Conservation (phyloP, 2,113 vertebrate species). For the Raphicerus campestris region DNA sequence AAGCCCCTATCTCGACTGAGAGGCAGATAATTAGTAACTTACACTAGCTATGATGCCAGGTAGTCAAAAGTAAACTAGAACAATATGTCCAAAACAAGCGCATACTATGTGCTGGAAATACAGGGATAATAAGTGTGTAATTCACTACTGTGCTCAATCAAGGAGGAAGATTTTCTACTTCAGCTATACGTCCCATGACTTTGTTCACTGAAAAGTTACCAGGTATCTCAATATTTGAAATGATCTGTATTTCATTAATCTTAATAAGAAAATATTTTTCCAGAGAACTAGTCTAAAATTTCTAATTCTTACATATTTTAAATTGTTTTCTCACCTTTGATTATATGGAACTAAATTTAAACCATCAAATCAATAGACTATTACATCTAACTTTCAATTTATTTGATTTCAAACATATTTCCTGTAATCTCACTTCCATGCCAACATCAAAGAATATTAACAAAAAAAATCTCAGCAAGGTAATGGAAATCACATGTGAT, state of each 20-base stretch:
- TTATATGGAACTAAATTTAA: conserved; percentile 20
- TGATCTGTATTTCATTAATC: neutral
- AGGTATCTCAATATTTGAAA: neutral
- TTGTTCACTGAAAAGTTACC: neutral
- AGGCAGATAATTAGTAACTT: neutral
- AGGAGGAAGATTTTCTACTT: neutral
- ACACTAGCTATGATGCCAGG: neutral
- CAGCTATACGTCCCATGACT: neutral
- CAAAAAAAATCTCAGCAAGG: conserved; percentile 15
- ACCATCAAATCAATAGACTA: conserved; percentile 19
- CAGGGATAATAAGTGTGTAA: neutral
- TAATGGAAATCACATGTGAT: conserved; percentile 46
- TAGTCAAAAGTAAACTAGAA: neutral
- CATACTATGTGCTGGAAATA: neutral
- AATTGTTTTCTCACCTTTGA: conserved; percentile 3
- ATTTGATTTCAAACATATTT: neutral
- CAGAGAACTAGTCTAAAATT: neutral
- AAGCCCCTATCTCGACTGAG: neutral
- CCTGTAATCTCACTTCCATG: conserved; percentile 33
- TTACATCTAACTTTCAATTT: conserved; percentile 56
- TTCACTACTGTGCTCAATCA: neutral
- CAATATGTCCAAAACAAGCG: neutral
- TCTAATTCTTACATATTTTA: neutral
- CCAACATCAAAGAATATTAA: neutral
- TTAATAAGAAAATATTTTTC: neutral